Conservation (phyloP, 2,888 invertebrate species). For the Brachynemurus nebulosus region DNA sequence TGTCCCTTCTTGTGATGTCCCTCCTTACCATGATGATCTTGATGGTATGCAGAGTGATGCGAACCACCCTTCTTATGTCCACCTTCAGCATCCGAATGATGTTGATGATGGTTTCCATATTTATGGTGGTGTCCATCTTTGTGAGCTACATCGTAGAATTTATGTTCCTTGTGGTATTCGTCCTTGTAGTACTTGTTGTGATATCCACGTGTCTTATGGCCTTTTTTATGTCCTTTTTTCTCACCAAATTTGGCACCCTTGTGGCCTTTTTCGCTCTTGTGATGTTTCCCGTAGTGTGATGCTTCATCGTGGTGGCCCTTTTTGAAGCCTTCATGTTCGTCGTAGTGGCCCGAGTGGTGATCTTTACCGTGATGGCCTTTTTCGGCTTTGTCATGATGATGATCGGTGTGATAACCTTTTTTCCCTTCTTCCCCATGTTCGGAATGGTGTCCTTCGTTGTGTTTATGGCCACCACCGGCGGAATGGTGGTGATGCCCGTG, state of each 20-base stretch:
- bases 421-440: conserved; percentile 39
- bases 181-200: conserved; percentile 69
- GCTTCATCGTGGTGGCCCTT: conserved; percentile 50
- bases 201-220: conserved; percentile 63
- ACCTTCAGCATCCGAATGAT: conserved; percentile 47
- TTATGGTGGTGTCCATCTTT: conserved; percentile 57
- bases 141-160: conserved; percentile 61
- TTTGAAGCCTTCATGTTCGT: conserved; percentile 45
- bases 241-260: conserved; percentile 56
- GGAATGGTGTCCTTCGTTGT: conserved; percentile 37
- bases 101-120: conserved; percentile 49
- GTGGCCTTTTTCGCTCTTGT: conserved; percentile 51
- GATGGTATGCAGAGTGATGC: conserved; percentile 45
- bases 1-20: too few relatives aligned
- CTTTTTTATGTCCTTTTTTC: conserved; percentile 63
- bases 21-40: conserved; percentile 47
- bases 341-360: too few relatives aligned
- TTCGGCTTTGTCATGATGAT: too few relatives aligned
- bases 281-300: conserved; percentile 47
- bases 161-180: conserved; percentile 64
- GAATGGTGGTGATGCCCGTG: conserved; percentile 30
- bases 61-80: conserved; percentile 51
- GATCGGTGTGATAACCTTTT: too few relatives aligned
- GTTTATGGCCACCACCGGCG: conserved; percentile 39
- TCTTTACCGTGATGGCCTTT: too few relatives aligned